These are phyloP conservation scores for Salvator merianae DNA, from an alignment of 2,113 vertebrate species.

Conservation along the genomic window DNA sequence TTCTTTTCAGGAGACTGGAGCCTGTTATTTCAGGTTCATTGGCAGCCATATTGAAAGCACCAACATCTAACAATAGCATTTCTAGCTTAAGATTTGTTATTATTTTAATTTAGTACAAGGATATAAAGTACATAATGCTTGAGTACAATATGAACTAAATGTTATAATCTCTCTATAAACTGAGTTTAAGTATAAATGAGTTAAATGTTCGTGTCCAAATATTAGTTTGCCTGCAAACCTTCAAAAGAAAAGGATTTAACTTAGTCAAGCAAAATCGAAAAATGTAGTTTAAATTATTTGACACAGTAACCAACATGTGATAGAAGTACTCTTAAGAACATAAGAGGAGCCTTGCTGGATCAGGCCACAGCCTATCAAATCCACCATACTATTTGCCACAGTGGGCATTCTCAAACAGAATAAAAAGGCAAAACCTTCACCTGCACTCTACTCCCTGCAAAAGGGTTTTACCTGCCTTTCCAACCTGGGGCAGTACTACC, in stretches of 20 bases:
- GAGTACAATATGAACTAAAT: background rate
- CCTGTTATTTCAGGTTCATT: background rate
- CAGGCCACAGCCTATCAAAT: too few species aligned
- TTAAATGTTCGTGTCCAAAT: background rate
- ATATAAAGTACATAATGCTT: background rate
- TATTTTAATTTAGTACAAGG: background rate
- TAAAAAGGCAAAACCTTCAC: too few species aligned
- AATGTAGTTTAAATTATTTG: background rate
- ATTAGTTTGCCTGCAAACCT: background rate
- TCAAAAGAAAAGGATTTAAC: background rate
- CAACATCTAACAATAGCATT: background rate
- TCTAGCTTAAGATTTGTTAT: background rate
- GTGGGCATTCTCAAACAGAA: too few species aligned
- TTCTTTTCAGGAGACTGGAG: background rate
- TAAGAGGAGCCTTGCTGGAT: too few species aligned
- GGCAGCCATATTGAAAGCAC: background rate
- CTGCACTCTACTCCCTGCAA: too few species aligned
- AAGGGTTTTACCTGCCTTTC: too few species aligned
- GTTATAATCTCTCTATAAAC: background rate
- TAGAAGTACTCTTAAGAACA: too few species aligned
- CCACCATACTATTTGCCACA: too few species aligned
- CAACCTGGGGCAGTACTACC: too few species aligned
- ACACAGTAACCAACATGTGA: too few species aligned
- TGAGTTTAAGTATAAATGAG: background rate
- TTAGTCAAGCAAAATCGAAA: background rate